Evolutionary conservation across 92 coral and sea anemone species (phyloP).

Genomic region (Palythoa caribaeorum): DNA sequence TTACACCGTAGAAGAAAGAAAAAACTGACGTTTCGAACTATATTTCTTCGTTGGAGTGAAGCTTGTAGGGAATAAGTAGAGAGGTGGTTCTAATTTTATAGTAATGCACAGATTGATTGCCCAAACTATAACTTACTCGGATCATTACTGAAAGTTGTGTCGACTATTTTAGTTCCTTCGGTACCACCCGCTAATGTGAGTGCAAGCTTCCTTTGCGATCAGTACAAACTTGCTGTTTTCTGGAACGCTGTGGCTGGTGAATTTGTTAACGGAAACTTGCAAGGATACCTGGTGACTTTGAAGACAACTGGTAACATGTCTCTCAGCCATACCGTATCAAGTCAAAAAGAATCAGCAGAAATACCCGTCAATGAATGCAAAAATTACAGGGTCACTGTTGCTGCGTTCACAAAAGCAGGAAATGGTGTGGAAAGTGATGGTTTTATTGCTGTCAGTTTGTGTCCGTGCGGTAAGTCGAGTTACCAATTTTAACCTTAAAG

Average conservation of each 20-base stretch:
- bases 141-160: no score
- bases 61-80: no score
- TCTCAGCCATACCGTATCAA: neutral
- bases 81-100: no score
- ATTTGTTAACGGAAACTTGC: neutral
- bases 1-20: no score
- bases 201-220: slow-evolving; percentile 6
- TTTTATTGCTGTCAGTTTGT: neutral
- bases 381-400: slow-evolving; percentile 24
- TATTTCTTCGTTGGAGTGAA: no score
- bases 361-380: slow-evolving; percentile 21
- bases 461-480: slow-evolving; percentile 28
- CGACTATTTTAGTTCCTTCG: slow-evolving; percentile 7
- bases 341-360: neutral
- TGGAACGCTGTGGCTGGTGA: neutral
- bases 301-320: neutral
- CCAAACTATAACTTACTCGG: no score
- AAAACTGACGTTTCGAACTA: no score
- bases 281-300: slow-evolving; percentile 11
- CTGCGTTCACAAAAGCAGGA: slow-evolving; percentile 24
- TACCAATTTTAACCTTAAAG: neutral
- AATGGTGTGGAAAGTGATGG: neutral
- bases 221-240: neutral
- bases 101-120: no score
- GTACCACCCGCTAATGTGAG: slow-evolving; percentile 12